Evolutionary conservation across 92 coral and sea anemone species (phyloP).

Genomic region (Metridium senile): DNA sequence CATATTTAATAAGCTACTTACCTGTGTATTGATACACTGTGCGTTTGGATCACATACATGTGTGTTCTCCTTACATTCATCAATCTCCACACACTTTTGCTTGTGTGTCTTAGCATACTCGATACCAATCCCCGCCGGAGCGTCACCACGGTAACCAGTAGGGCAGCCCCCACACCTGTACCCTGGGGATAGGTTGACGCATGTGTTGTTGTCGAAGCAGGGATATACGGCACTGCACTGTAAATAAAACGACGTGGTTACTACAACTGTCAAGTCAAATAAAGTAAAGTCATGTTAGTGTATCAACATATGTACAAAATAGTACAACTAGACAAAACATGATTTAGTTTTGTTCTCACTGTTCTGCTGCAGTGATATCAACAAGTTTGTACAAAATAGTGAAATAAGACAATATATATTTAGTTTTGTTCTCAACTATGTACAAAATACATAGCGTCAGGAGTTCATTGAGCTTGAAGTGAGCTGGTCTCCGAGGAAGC

Average conservation of each 20-base stretch:
- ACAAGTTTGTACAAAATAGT: no score
- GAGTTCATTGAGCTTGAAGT: no score
- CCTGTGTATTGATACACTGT: slow-evolving; percentile 87
- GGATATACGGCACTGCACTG: slow-evolving; percentile 84
- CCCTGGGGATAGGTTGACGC: slow-evolving; percentile 87
- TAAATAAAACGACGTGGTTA: background rate
- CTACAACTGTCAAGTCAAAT: no score
- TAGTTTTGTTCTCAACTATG: no score
- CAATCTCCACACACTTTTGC: slow-evolving; percentile 85
- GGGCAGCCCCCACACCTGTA: slow-evolving; percentile 98
- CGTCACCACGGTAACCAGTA: slow-evolving; percentile 90
- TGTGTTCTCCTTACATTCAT: slow-evolving; percentile 81
- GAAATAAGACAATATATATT: no score
- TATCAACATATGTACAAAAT: no score
- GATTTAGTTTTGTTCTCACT: no score
- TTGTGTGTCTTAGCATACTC: slow-evolving; percentile 69
- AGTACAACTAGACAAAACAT: no score
- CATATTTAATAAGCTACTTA: slow-evolving; percentile 36
- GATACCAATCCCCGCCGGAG: slow-evolving; percentile 93
- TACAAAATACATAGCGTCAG: no score
- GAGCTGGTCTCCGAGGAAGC: no score
- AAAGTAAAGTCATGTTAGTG: no score
- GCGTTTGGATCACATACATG: slow-evolving; percentile 89
- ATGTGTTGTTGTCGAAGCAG: slow-evolving; percentile 69
- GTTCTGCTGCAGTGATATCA: no score